phyloP scores from a whole-genome alignment of 1,140 invertebrate genomes.

The Lineus longissimus region DNA sequence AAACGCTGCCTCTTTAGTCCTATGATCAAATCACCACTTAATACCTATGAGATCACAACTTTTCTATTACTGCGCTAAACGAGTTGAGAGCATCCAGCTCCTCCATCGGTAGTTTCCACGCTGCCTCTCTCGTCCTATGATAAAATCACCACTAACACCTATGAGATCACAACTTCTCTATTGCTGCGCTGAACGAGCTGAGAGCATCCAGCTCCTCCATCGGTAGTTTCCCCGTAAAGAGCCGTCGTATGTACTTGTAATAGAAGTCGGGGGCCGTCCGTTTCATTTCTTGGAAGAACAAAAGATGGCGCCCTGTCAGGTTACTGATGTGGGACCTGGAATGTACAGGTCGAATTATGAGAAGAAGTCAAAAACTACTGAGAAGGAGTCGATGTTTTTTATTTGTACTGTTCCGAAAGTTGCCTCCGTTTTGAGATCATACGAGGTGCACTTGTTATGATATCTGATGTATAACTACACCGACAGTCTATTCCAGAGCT shows the following conservation, averaged over 20 bases:
- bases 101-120: not conserved
- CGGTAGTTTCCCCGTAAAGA: not conserved
- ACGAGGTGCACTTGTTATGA: not conserved
- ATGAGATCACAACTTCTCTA: not conserved
- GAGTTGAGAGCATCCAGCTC: not conserved
- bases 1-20: no score
- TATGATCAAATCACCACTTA: no score
- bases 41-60: no score
- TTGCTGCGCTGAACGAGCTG: not conserved
- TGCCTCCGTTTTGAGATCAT: not conserved
- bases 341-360: not conserved
- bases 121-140: no score
- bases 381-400: not conserved
- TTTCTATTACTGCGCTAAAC: not conserved
- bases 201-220: constrained; percentile 1
- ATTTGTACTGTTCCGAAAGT: not conserved
- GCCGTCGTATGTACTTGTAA: not conserved
- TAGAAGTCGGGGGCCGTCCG: not conserved
- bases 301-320: no score
- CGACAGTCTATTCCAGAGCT: no score
- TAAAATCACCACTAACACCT: no score
- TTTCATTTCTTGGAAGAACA: no score
- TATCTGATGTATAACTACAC: not conserved
- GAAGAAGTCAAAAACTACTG: not conserved
- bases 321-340: not conserved